phyloP scores from a whole-genome alignment of 2,888 invertebrate genomes.

The Noctua comes region DNA sequence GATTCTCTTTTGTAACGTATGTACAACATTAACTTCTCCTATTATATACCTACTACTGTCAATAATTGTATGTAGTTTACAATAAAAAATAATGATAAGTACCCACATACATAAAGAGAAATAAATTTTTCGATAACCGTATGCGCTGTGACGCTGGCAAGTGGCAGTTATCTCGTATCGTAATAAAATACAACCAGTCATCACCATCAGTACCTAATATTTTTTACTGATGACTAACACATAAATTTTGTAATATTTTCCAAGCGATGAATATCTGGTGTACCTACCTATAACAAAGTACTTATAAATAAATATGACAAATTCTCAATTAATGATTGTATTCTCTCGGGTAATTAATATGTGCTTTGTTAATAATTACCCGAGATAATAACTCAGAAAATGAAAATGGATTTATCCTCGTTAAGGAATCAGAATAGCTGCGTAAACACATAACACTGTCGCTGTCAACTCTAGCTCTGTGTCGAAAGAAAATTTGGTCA shows the following conservation, averaged over 20 bases:
- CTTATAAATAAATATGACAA: constrained; percentile 1
- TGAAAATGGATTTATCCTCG: neutral
- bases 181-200: constrained; percentile 4
- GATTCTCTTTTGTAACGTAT: neutral
- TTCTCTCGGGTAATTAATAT: neutral
- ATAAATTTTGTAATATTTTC: no score
- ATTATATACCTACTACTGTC: neutral
- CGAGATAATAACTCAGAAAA: neutral
- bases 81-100: neutral
- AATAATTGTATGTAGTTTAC: neutral
- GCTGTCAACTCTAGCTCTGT: neutral
- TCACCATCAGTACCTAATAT: constrained; percentile 5
- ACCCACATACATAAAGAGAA: neutral
- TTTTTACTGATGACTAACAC: neutral
- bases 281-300: no score
- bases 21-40: neutral
- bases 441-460: neutral
- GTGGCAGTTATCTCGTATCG: constrained; percentile 3
- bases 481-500: neutral
- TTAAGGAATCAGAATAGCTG: neutral
- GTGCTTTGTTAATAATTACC: neutral
- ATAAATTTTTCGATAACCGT: neutral
- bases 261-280: no score
- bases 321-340: neutral
- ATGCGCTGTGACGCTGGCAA: neutral